Conservation (phyloP, 1,140 invertebrate genomes). For the Drosophila yakuba region DNA sequence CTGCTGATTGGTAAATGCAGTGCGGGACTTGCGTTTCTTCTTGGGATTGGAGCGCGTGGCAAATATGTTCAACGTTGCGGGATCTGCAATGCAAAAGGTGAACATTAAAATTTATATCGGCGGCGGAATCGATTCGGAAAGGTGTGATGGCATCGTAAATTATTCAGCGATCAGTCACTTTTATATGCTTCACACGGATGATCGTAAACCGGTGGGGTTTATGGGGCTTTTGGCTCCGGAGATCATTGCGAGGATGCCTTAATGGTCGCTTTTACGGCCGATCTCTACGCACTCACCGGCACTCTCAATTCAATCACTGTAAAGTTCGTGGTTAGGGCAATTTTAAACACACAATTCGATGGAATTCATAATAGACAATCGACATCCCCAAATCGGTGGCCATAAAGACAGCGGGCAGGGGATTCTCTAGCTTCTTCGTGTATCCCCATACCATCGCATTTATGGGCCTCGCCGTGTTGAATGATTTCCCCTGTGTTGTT, state of each 20-base stretch:
- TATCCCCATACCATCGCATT: constrained; percentile 17
- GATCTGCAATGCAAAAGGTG: constrained; percentile 65
- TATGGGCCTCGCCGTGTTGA: constrained; percentile 56
- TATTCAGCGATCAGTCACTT: constrained; percentile 50
- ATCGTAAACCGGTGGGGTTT: constrained; percentile 44
- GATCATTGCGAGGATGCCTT: constrained; percentile 14
- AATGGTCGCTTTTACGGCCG: constrained; percentile 26
- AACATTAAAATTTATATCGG: constrained; percentile 5
- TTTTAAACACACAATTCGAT: constrained; percentile 59
- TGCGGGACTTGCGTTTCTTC: constrained; percentile 99
- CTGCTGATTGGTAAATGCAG: constrained; percentile 99
- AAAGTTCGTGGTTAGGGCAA: constrained; percentile 62
- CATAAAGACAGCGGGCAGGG: constrained; percentile 20
- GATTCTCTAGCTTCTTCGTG: constrained; percentile 5
- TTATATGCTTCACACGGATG: constrained; percentile 39
- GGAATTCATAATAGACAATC: constrained; percentile 71
- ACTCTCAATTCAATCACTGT: constrained; percentile 66
- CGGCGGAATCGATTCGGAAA: constrained; percentile 3
- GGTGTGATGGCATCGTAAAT: constrained; percentile 43
- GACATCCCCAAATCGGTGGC: constrained; percentile 32
- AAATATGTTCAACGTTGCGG: constrained; percentile 92
- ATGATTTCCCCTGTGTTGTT: constrained; percentile 71
- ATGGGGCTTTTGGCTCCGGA: constrained; percentile 36
- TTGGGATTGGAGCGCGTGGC: constrained; percentile 96
- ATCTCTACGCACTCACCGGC: constrained; percentile 36